phyloP scores from a whole-genome alignment of 2,797 vertebrate species.

The Gymnodraco acuticeps region DNA sequence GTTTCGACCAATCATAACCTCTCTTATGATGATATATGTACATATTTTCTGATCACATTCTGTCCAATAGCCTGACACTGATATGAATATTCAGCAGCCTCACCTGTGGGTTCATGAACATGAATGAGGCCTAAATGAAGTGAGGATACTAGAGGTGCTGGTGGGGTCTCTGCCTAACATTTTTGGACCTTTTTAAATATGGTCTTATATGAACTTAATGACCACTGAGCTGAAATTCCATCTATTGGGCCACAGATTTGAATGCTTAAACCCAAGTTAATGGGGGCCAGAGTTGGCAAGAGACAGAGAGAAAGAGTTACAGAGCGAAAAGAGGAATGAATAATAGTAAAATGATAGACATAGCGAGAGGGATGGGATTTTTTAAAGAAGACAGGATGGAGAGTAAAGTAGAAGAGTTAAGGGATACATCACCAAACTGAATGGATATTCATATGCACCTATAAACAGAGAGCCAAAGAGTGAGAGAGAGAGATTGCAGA shows the following conservation, averaged over 20 bases:
- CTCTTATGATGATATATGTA: conserved; percentile 19
- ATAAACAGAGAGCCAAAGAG: conserved; percentile 14
- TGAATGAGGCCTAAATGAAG: conserved; percentile 70
- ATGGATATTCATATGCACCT: conserved; percentile 50
- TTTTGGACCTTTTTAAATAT: conserved; percentile 52
- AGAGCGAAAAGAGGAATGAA: conserved; percentile 36
- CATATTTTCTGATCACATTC: conserved; percentile 62
- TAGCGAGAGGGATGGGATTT: conserved; percentile 19
- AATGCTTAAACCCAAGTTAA: conserved; percentile 44
- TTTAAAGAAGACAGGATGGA: conserved; percentile 33
- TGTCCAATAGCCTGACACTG: conserved; percentile 61
- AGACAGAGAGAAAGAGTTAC: conserved; percentile 24
- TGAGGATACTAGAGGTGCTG: conserved; percentile 34
- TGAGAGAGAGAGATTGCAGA: conserved; percentile 17
- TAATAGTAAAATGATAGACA: conserved; percentile 10
- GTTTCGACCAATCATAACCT: conserved; percentile 44
- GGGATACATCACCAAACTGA: conserved; percentile 46
- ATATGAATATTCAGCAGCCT: conserved; percentile 73
- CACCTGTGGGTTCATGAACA: conserved; percentile 72
- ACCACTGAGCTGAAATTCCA: conserved; percentile 57
- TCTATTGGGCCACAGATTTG: conserved; percentile 44
- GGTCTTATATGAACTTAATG: conserved; percentile 55
- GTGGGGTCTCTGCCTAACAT: conserved; percentile 47
- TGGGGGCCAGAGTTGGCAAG: conserved; percentile 20
- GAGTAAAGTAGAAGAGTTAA: conserved; percentile 44